Evolutionary conservation across 2,888 invertebrate genomes (phyloP), one percentile per base, ranked within the genome.

Genomic region (Acanthosepion pharaonis): DNA sequence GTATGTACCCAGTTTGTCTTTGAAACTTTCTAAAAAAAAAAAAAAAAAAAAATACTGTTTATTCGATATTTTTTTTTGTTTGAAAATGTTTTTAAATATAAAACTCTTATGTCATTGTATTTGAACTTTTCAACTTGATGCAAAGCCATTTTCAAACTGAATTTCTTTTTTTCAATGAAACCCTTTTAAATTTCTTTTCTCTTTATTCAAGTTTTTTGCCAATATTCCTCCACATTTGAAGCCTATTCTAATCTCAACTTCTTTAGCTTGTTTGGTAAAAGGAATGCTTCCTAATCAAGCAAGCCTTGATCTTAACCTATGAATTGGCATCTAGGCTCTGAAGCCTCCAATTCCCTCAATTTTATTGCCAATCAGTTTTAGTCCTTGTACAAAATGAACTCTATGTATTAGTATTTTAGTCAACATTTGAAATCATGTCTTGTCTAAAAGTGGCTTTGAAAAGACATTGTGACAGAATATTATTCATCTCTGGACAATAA

Each of bases 181-280:
- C 20, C 6, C 23, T 25, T 59, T 59, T 6, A 23, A 59, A 59
- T 78, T n/a, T 78, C n/a, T 9, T n/a, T 78, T 78, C 18, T 78
- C 4, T n/a, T 78, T n/a, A 28, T 18, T 78, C n/a, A 1, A 78
- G 4, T 78, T n/a, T n/a, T 78, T 78, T 78, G 28, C n/a, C 28
- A 78, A n/a, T 78, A 23, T 23, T 59, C 23, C 59, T 59, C 15
- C n/a, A 78, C 11, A 15, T 78, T 78, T n/a, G 15, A 78, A 78
- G 78, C 78, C n/a, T n/a, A 33, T n/a, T 78, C 78, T 15, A 78
- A 78, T n/a, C 78, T 78, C 78, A 78, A 78, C 78, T 78, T 78
- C 78, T 78, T 78, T 78, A 78, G 78, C 78, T 78, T 78, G 78
- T 78, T 78, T 78, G 78, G n/a, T 78, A 11, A 78, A 78, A 64